Evolutionary conservation across 2,113 vertebrate species (phyloP).

Genomic region (Eulemur macaco): DNA sequence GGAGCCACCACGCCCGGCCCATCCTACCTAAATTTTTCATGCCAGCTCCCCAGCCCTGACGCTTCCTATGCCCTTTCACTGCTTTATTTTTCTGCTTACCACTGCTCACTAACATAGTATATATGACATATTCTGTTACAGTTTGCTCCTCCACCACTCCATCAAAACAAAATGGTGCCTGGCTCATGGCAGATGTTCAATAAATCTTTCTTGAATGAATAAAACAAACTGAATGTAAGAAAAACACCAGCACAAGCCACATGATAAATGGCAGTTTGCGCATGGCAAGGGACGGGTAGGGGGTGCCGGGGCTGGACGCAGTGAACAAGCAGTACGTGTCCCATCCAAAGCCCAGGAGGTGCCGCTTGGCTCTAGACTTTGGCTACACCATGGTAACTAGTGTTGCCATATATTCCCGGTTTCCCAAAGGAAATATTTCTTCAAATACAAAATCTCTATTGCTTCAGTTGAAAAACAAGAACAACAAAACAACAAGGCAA

Average conservation of each 20-base stretch:
- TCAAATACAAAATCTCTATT: background rate
- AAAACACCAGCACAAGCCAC: background rate
- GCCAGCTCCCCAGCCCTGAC: background rate
- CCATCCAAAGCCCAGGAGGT: background rate
- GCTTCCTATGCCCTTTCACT: background rate
- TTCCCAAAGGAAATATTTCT: background rate
- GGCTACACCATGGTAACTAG: background rate
- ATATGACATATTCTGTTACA: background rate
- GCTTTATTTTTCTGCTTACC: background rate
- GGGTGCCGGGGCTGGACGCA: background rate
- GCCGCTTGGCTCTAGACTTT: background rate
- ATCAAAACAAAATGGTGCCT: background rate
- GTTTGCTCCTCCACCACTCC: background rate
- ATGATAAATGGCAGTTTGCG: background rate
- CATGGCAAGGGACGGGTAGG: background rate
- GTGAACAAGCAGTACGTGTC: background rate
- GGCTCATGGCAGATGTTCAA: background rate
- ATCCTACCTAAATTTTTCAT: background rate
- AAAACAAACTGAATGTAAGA: background rate
- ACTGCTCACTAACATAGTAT: background rate
- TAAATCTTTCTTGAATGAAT: background rate
- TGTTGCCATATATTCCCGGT: background rate
- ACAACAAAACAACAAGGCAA: background rate
- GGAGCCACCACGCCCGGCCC: rapidly evolving
- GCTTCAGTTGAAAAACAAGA: background rate